Evolutionary conservation across 2,888 invertebrate genomes (phyloP), one percentile per base, ranked within the genome.

Genomic region (Tachina lurida): DNA sequence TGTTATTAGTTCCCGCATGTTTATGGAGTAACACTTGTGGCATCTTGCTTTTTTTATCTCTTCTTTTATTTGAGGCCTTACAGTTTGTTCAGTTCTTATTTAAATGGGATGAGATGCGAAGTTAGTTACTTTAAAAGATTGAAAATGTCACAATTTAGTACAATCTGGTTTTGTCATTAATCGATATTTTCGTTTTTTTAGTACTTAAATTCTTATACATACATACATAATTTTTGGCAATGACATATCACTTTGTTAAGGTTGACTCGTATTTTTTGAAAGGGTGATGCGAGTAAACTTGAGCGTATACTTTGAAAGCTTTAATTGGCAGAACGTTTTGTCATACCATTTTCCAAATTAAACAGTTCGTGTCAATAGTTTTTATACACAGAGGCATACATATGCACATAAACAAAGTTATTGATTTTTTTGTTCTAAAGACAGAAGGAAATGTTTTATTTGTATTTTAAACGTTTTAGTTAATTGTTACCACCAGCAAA

Each of bases 11-110:
- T 62, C 31, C 7, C 31, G 5, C 31, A 31, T 60, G 67, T 52
- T 79, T 67, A 74, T 39, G 45, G 22, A 74, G 56, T 67, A 67
- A 74, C 74, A 80, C 74, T 80, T 80, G 80, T 80, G 80, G 80
- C 80, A 74, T 80, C 43, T 65, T 4, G 19, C 10, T 39, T 17
- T 49, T 31, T 45, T 10, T 12, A 12, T 12, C 12, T 45, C 17
- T 41, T 2, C 39, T 58, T 43, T 9, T 74, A 8, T 17, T 47
- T 49, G 60, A 41, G 1, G 17, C 41, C 5, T 49, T 49, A 3
- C 10, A 41, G 60, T 60, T 73, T 73, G 39, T 47, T 63, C 13
- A 12, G 12, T 47, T 60, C 39, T 0, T 10, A 19, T 49, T 15
- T 65, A 47, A 1, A n/a, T 9, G 43, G n/a, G 4, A 17, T 73